Base-by-base conservation (phyloP, 2,797 vertebrate genomes). In the Margarornis squamiger region DNA sequence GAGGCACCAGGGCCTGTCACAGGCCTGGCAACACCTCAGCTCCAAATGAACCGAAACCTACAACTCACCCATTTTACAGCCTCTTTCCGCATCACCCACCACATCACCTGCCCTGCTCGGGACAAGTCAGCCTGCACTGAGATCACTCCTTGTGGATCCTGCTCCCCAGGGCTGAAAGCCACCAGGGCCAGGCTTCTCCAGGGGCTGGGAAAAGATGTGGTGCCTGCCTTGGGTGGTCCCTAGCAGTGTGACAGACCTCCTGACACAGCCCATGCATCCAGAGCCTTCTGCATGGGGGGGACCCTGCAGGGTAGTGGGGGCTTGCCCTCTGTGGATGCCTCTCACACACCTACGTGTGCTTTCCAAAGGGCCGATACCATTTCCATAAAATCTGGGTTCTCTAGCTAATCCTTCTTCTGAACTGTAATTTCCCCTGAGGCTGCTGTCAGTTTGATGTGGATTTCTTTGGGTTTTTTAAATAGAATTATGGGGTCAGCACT, bases 401-500 rank as follows among this genome's bases (percentile, higher is more conserved):
- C 77, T 38, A 78, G 95, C 96, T 98, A 98, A 98, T 97, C 97
- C 97, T 93, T 95, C 96, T 96, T 96, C 97, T 61, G 86, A 98
- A 97, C 96, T 87, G 92, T 97, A 97, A 98, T 98, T 98, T 98
- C 98, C 98, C 98, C 89, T 0, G 97, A 96, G 98, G 97, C 95
- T 86, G 88, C 97, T 97, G 98, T 97, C 97, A 97, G 97, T 97
- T 96, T 97, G 96, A 96, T 98, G 97, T 97, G 98, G 97, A 97
- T 98, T 98, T 98, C 94, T 90, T 96, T 97, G 96, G 96, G 93
- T 97, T 98, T 98, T 95, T 97, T 95, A 96, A 97, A 97, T 97
- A 97, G 97, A 98, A 98, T 98, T 98, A 98, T 96, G 97, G 97
- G 98, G 98, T 98, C 98, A 98, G 97, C 97, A 94, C 95, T 98